A percentile compares a stretch with the other conserved stretches of the same genome.
Evolutionary conservation across 2,797 vertebrate species (phyloP).

Genomic region (Oceanodroma leucorhoa): DNA sequence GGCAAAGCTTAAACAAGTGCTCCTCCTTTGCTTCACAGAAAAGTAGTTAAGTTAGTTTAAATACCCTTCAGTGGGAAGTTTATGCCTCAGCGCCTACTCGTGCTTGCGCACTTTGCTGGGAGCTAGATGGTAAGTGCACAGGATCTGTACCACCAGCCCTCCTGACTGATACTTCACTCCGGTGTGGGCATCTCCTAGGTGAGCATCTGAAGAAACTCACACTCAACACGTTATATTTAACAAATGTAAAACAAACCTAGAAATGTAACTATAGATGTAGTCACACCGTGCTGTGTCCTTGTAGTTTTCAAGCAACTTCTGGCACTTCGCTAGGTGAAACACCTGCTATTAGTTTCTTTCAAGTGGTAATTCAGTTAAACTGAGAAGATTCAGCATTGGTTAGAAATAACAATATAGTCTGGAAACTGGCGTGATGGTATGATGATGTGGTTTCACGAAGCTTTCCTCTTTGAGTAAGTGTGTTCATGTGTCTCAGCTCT

Average conservation of each 20-base stretch:
- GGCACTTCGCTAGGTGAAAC: background rate
- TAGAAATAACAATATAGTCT: background rate
- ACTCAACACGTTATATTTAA: background rate
- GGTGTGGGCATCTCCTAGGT: background rate
- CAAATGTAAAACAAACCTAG: background rate
- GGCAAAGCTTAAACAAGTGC: background rate
- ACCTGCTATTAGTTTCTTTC: slow-evolving; percentile 20
- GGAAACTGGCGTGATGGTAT: background rate
- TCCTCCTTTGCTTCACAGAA: background rate
- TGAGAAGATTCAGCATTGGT: background rate
- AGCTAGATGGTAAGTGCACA: background rate
- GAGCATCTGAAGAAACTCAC: background rate
- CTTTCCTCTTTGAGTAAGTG: slow-evolving; percentile 4
- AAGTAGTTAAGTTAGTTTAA: background rate
- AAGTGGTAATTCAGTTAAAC: slow-evolving; percentile 37
- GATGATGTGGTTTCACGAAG: slow-evolving; percentile 5
- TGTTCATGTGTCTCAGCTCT: background rate
- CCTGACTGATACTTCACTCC: background rate
- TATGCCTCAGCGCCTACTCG: background rate
- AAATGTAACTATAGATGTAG: background rate
- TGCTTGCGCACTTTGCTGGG: background rate
- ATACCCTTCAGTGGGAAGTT: background rate
- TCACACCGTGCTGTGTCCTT: background rate
- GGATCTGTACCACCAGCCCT: background rate
- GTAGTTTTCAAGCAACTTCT: background rate